Percentiles rank a stretch among this genome's conserved stretches.
These are phyloP conservation scores for Phalera bucephala DNA, from an alignment of 2,888 invertebrate genomes.

Conservation along the genomic window DNA sequence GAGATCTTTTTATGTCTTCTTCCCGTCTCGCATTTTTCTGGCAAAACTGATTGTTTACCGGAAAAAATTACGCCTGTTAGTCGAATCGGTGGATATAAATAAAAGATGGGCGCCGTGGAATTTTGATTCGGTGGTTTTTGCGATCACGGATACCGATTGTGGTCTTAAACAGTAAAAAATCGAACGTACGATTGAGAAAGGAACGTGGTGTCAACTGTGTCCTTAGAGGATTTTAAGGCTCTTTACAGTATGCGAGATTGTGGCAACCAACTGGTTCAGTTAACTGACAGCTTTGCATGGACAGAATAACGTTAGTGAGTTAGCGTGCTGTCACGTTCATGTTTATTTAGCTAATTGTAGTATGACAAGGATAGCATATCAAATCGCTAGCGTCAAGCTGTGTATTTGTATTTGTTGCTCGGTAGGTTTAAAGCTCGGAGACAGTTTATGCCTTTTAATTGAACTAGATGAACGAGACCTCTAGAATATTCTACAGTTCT, in stretches of 20 bases:
- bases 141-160: conserved; percentile 57
- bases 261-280: too few relatives aligned
- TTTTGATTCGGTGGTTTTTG: conserved; percentile 80
- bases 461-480: too few relatives aligned
- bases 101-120: conserved; percentile 75
- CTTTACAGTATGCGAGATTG: conserved; percentile 40
- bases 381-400: too few relatives aligned
- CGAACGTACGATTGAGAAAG: conserved; percentile 58
- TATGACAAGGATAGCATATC: too few relatives aligned
- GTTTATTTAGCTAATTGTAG: too few relatives aligned
- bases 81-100: conserved; percentile 73
- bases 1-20: conserved; percentile 73
- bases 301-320: too few relatives aligned
- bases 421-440: too few relatives aligned
- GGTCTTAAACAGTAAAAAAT: conserved; percentile 56
- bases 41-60: conserved; percentile 82
- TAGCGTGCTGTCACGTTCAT: too few relatives aligned
- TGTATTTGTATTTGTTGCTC: too few relatives aligned
- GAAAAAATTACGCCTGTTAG: conserved; percentile 83
- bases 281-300: too few relatives aligned
- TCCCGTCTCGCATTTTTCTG: conserved; percentile 79
- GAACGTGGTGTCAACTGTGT: conserved; percentile 63
- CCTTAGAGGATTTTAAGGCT: conserved; percentile 40
- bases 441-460: too few relatives aligned
- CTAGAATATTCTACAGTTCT: too few relatives aligned